Base-by-base conservation (phyloP, 2,888 invertebrate species). In the Subacronicta megacephala region DNA sequence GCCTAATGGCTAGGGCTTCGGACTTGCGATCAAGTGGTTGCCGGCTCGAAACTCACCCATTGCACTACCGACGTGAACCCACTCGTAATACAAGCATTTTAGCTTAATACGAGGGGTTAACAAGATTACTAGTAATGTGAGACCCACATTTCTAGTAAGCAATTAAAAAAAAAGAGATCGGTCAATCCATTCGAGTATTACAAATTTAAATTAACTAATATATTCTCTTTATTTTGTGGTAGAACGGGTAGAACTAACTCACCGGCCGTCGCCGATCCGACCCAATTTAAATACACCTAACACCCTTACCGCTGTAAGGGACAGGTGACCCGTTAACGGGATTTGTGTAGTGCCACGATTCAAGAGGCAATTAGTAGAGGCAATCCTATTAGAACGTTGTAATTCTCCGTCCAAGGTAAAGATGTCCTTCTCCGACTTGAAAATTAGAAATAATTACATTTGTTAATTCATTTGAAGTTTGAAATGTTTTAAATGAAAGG, bases 241-340 rank as follows among this genome's bases (percentile, higher is more conserved):
- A n/a, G n/a, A n/a, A n/a, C n/a, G n/a, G n/a, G n/a, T n/a, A n/a
- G n/a, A n/a, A n/a, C n/a, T n/a, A n/a, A n/a, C n/a, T n/a, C 23
- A 2, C 44, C 67, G 15, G 40, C 26, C 41, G 40, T 35, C 37
- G 29, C 20, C 68, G 31, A 36, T 38, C 29, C 38, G 37, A 38
- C 52, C 49, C 53, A 54, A 65, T 64, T 63, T 26, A 20, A 63
- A 33, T 42, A 33, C 46, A 47, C 36, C 18, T 44, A 43, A 37
- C 15, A 36, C 36, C 58, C 55, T 44, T 68, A 53, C 33, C 58
- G 59, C 52, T 75, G 55, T 57, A 13, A 47, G 40, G 41, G 40
- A 57, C 58, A 68, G 62, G 54, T 59, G 54, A 57, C 54, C 57
- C 54, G 58, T 65, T 54, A 61, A 42, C 72, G 35, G 53, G 53